Percentiles rank a stretch among this genome's conserved stretches.
Conservation (phyloP, 2,113 vertebrate genomes). For the Hypocryptadius cinnamomeus region DNA sequence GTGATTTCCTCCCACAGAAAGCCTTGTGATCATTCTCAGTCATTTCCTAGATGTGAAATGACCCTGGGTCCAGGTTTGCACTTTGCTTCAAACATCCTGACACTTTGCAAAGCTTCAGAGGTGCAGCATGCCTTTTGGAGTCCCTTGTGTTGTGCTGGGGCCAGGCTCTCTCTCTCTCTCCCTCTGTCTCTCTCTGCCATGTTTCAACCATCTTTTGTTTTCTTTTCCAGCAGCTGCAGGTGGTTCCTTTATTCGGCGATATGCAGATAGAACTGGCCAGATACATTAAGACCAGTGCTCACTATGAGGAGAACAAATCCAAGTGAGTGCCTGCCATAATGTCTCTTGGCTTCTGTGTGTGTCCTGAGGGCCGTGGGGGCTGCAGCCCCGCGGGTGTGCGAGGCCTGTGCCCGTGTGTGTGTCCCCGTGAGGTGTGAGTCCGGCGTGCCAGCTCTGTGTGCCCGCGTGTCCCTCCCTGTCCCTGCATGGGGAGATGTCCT, state of each 20-base stretch:
- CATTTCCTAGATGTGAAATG: neutral
- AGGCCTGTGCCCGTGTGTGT: slow-evolving; percentile 1
- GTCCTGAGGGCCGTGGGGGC: slow-evolving; percentile 39
- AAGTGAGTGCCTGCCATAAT: slow-evolving; percentile 91
- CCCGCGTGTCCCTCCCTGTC: neutral
- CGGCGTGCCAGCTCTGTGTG: slow-evolving; percentile 17
- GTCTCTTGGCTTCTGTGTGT: slow-evolving; percentile 77
- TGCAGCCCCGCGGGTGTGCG: neutral
- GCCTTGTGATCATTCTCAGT: neutral
- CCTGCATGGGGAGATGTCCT: slow-evolving; percentile 27
- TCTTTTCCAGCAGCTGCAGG: slow-evolving; percentile 90
- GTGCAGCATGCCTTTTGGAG: neutral
- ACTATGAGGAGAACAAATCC: slow-evolving; percentile 99
- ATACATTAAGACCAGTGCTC: slow-evolving; percentile 99
- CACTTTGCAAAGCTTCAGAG: neutral
- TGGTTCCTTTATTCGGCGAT: slow-evolving; percentile 97
- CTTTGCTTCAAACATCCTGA: neutral
- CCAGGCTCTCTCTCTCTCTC: neutral
- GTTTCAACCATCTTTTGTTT: slow-evolving; percentile 65
- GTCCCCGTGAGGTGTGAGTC: slow-evolving; percentile 23
- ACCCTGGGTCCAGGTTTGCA: neutral
- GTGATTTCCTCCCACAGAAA: neutral
- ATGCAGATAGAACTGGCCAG: slow-evolving; percentile 99
- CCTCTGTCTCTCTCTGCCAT: neutral
- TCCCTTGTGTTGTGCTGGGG: neutral